Percentiles rank a stretch among this genome's conserved stretches.
phyloP scores from a whole-genome alignment of 2,797 vertebrate genomes.

The Tragelaphus eurycerus region DNA sequence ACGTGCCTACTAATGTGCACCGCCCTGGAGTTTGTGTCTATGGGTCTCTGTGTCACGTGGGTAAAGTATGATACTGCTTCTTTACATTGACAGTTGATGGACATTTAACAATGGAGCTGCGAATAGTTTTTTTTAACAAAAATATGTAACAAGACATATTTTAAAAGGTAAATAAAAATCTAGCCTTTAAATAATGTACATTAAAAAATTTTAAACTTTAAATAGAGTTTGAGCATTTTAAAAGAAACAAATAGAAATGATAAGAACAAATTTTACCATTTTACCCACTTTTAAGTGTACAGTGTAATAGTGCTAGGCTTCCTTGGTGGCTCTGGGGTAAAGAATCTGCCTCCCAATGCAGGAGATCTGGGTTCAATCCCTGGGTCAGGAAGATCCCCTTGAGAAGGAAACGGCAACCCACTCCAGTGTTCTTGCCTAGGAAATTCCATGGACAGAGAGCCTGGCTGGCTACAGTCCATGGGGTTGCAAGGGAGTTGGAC shows the following conservation, averaged over 20 bases:
- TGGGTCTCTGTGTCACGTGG: neutral
- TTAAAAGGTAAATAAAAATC: neutral
- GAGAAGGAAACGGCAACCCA: neutral
- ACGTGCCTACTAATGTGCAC: neutral
- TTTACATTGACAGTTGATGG: neutral
- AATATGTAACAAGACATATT: neutral
- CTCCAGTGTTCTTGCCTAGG: neutral
- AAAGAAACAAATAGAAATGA: neutral
- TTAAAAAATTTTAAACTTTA: neutral
- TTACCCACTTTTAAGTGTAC: neutral
- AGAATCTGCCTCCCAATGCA: neutral
- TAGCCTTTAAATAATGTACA: neutral
- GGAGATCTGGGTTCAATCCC: neutral
- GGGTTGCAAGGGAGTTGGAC: neutral
- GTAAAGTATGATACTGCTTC: neutral
- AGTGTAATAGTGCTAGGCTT: neutral
- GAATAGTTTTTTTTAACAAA: neutral
- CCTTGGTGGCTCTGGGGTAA: neutral
- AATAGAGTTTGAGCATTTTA: neutral
- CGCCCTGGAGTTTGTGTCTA: neutral
- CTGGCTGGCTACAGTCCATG: fast-evolving
- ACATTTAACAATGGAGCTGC: neutral
- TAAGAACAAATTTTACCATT: neutral
- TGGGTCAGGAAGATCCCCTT: neutral
- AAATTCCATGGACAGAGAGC: neutral